Base-by-base conservation (phyloP, 2,113 vertebrate species). In the Tiliqua scincoides region DNA sequence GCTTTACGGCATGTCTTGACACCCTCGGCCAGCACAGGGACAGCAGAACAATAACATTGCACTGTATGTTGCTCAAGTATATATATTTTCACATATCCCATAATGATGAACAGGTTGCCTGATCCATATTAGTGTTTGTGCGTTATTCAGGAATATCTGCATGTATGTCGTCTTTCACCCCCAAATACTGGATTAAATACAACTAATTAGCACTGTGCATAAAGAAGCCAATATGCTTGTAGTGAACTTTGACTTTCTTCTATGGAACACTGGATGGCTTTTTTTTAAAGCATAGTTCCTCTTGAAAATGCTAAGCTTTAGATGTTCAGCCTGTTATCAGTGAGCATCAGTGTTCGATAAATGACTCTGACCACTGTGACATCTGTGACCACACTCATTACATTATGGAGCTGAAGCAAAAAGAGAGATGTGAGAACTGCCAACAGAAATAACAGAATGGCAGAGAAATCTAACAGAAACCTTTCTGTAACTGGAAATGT, bases 341-440 rank as follows among this genome's bases (percentile, higher is more conserved):
- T 82, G 43, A 86, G 40, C 85, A 78, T 27, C 72, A 81, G 70
- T 79, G 71, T 52, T 25, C 43, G 88, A 82, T 77, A 61, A 68
- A 59, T 63, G 12, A 7, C 63, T 82, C 15, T 25, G 77, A 61
- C 21, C 57, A 59, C 17, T 82, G 48, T 73, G 30, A 5, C 37
- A 68, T 80, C 75, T 78, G 32, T 57, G 68, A 76, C 12, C 17
- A 82, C 2, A 40, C n/a, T 63, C n/a, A 71, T 68, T 54, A 70
- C 0, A 75, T 89, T 85, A 89, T 82, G 81, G 82, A 78, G 75
- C 89, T 79, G 85, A 85, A 88, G 40, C 40, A 77, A 80, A 70
- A 93, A 76, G 17, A 86, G 83, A 70, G 32, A 37, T n/a, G 68
- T 73, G 79, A 48, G 43, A 25, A 82, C 86, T 79, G 61, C 11